These are phyloP conservation scores for Halictus quadricinctus DNA, from an alignment of 2,888 invertebrate genomes.

Conservation along the genomic window DNA sequence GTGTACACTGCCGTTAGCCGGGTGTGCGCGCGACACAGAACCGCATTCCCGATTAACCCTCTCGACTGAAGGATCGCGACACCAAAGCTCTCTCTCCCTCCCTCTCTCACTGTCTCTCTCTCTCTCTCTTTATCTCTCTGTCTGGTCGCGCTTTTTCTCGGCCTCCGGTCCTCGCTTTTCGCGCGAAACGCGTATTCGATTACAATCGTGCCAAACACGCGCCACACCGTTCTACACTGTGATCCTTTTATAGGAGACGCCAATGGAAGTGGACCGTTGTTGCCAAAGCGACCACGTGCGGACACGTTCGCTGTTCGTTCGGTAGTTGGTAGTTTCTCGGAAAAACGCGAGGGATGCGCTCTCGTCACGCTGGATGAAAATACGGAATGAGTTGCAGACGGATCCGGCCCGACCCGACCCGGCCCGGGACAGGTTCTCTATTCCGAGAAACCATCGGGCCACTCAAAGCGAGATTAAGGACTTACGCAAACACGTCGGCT, in stretches of 20 bases:
- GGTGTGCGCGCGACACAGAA: slow-evolving; percentile 19
- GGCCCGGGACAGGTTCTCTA: slow-evolving; percentile 22
- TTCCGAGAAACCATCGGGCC: slow-evolving; percentile 37
- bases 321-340: background rate
- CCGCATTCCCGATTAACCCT: slow-evolving; percentile 18
- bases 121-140: background rate
- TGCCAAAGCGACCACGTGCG: background rate
- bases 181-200: no score
- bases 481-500: slow-evolving; percentile 33
- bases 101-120: background rate
- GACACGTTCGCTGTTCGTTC: background rate
- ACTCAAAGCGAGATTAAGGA: slow-evolving; percentile 39
- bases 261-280: background rate
- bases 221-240: background rate
- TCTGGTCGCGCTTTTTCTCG: no score
- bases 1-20: slow-evolving; percentile 39
- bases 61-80: background rate
- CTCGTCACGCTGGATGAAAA: slow-evolving; percentile 1
- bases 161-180: background rate
- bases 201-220: no score
- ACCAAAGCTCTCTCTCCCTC: background rate
- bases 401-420: no score
- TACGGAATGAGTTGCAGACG: slow-evolving; percentile 3
- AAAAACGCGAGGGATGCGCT: background rate
- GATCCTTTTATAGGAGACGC: background rate